Evolutionary conservation across 2,888 invertebrate genomes (phyloP).

Genomic region (Phasia obesa): DNA sequence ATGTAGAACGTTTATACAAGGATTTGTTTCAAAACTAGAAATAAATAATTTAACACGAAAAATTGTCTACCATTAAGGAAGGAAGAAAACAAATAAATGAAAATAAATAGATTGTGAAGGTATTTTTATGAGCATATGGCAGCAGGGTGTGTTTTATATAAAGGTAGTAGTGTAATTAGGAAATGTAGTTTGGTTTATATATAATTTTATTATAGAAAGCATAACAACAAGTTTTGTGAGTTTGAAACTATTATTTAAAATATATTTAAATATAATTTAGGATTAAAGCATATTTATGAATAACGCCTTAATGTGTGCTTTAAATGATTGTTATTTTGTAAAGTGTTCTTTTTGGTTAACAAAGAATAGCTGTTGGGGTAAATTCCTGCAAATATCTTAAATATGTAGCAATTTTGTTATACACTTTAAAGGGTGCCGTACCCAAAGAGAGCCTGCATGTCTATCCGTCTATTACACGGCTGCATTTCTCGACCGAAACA

Average conservation of each 20-base stretch:
- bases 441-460: no score
- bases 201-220: background rate
- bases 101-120: conserved; percentile 36
- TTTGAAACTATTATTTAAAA: background rate
- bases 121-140: background rate
- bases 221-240: background rate
- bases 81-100: background rate
- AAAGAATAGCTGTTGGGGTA: no score
- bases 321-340: background rate
- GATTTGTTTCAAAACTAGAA: conserved; percentile 37
- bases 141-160: background rate
- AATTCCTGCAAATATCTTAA: no score
- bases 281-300: background rate
- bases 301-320: background rate
- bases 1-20: conserved; percentile 51
- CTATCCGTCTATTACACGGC: no score
- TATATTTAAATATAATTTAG: background rate
- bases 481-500: no score
- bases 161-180: background rate
- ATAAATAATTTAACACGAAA: conserved; percentile 4
- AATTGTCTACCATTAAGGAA: background rate
- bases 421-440: no score
- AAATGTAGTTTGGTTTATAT: background rate
- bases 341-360: no score
- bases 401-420: no score